A percentile compares a stretch with the other conserved stretches of the same genome.
These are phyloP conservation scores for Chelon labrosus DNA, from an alignment of 2,797 vertebrate genomes.

Conservation along the genomic window DNA sequence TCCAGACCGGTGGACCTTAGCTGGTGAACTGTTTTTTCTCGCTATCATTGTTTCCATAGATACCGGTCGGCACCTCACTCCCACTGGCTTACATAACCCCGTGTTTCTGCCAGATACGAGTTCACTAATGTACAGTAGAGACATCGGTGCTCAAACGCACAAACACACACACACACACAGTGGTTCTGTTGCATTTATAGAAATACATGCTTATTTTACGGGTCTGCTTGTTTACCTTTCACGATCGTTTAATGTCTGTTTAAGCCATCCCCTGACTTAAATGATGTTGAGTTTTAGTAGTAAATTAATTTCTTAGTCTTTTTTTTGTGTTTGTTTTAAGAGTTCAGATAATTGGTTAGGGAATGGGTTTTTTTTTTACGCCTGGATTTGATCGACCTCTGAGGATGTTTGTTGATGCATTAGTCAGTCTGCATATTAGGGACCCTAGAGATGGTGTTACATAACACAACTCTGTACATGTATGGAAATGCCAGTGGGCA, in stretches of 20 bases:
- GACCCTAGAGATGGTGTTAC: constrained; percentile 37
- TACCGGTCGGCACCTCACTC: constrained; percentile 63
- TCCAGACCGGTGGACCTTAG: constrained; percentile 17
- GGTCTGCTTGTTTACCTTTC: not conserved
- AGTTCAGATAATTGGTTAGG: constrained; percentile 34
- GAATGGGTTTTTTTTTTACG: not conserved
- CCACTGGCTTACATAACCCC: constrained; percentile 68
- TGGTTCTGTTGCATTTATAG: constrained; percentile 15
- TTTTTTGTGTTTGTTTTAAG: constrained; percentile 43
- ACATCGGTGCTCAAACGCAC: constrained; percentile 6
- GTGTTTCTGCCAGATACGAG: constrained; percentile 48
- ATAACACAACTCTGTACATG: constrained; percentile 38
- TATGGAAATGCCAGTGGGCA: constrained; percentile 22
- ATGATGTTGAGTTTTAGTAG: not conserved
- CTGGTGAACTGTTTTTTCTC: constrained; percentile 43
- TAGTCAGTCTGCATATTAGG: constrained; percentile 40
- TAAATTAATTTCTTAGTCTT: constrained; percentile 15
- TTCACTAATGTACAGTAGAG: constrained; percentile 28
- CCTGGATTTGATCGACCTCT: constrained; percentile 29
- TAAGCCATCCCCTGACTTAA: not conserved
- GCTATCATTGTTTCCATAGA: constrained; percentile 71
- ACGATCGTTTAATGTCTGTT: not conserved
- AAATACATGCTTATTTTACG: constrained; percentile 30
- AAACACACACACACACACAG: constrained; percentile 32
- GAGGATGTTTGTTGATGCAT: constrained; percentile 50